phyloP scores from a whole-genome alignment of 2,113 vertebrate species.

The Apodemus speciosus region DNA sequence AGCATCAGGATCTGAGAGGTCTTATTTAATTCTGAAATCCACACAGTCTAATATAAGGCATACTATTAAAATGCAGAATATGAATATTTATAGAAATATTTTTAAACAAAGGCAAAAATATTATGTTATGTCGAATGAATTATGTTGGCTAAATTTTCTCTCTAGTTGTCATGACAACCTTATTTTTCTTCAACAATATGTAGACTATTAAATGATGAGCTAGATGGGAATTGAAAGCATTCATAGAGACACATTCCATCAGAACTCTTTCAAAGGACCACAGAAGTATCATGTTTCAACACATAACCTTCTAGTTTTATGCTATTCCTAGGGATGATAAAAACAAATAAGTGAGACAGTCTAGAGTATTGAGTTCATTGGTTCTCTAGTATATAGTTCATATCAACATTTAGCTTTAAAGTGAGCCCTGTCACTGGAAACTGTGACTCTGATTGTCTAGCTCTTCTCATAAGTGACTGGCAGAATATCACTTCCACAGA shows the following conservation, averaged over 20 bases:
- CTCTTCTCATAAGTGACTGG: not conserved
- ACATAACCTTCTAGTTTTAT: not conserved
- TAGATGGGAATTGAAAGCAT: not conserved
- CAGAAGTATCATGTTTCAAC: constrained; percentile 21
- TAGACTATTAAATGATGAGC: constrained; percentile 62
- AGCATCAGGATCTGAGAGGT: not conserved
- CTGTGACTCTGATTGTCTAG: not conserved
- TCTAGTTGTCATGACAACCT: constrained; percentile 71
- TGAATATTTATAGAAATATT: constrained; percentile 19
- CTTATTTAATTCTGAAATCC: not conserved
- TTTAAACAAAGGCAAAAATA: constrained; percentile 64
- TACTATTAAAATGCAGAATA: constrained; percentile 29
- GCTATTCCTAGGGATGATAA: constrained; percentile 10
- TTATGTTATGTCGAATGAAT: constrained; percentile 46
- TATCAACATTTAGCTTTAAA: not conserved
- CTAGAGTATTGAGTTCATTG: not conserved
- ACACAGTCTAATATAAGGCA: not conserved
- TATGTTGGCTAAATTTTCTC: constrained; percentile 59
- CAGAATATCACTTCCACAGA: not conserved
- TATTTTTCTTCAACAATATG: constrained; percentile 52
- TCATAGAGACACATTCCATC: constrained; percentile 16
- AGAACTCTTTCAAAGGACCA: not conserved
- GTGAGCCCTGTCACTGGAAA: not conserved
- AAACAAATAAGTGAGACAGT: not conserved
- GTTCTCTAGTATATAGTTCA: not conserved